Base-by-base conservation (phyloP, 2,888 invertebrate species). In the Orchesella flavescens region DNA sequence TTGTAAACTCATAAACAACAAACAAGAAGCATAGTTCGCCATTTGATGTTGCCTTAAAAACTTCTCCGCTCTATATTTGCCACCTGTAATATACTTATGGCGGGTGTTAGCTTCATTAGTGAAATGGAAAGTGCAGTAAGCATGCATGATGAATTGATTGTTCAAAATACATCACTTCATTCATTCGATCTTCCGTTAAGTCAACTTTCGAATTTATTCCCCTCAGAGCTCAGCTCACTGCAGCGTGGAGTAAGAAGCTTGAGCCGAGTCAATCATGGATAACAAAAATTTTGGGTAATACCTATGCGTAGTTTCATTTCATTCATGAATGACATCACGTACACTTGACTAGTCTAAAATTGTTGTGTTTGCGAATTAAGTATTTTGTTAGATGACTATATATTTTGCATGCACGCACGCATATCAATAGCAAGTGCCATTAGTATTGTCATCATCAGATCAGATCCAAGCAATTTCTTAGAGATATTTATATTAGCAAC, bases 41-140 rank as follows among this genome's bases (percentile, higher is more conserved):
- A n/a, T n/a, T n/a, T n/a, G n/a, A n/a, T n/a, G n/a, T n/a, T n/a
- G n/a, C n/a, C n/a, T n/a, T n/a, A n/a, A n/a, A n/a, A n/a, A n/a
- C n/a, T n/a, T n/a, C n/a, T n/a, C n/a, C n/a, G n/a, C n/a, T n/a
- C n/a, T n/a, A n/a, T n/a, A n/a, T n/a, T n/a, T n/a, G n/a, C n/a
- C n/a, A n/a, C n/a, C n/a, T n/a, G n/a, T n/a, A n/a, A n/a, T n/a
- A n/a, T n/a, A n/a, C n/a, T n/a, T n/a, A 34, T 34, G 34, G 34
- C 34, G 34, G 34, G 34, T 34, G 53, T 17, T n/a, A 17, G 53
- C 17, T 49, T 49, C 49, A 21, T 21, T 53, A 65, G 72, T 71
- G 72, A 79, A 79, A 79, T 79, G 79, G 79, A 79, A 79, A 79
- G 79, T 79, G 72, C 53, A 79, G n/a, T 79, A 53, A 79, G 79